Conservation (phyloP, 2,797 vertebrate species). For the Pseudochirops corinnae region DNA sequence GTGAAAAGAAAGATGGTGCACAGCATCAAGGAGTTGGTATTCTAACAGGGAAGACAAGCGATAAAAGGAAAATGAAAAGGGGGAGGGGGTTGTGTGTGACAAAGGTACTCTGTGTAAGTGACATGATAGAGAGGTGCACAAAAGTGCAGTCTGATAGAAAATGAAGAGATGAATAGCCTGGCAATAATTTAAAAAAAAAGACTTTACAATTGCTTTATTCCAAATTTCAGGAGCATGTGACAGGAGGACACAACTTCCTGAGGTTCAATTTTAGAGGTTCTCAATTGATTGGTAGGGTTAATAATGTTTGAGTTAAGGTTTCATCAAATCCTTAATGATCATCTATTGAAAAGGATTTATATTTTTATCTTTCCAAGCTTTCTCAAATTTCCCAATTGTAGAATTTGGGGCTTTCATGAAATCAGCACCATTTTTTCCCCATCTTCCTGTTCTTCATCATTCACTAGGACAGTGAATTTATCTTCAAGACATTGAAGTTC, state of each 20-base stretch:
- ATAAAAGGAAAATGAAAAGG: too few relatives aligned
- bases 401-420: conserved; percentile 90
- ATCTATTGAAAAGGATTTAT: conserved; percentile 95
- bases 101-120: too few relatives aligned
- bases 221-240: conserved; percentile 37
- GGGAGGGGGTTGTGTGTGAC: too few relatives aligned
- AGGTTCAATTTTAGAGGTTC: conserved; percentile 86
- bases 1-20: too few relatives aligned
- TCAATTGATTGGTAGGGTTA: conserved; percentile 89
- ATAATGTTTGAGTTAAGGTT: conserved; percentile 92
- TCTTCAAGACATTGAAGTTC: conserved; percentile 93
- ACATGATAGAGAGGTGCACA: too few relatives aligned
- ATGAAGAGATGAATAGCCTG: too few relatives aligned
- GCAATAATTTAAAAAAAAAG: too few relatives aligned
- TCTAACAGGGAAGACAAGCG: too few relatives aligned
- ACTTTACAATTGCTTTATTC: conserved; percentile 69
- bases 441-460: conserved; percentile 87
- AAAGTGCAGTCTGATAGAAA: too few relatives aligned
- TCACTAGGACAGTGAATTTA: conserved; percentile 88
- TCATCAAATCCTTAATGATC: conserved; percentile 89
- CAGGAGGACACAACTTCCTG: conserved; percentile 2
- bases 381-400: conserved; percentile 89
- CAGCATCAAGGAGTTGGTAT: too few relatives aligned
- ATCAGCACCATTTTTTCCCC: conserved; percentile 79
- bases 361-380: conserved; percentile 87